phyloP scores from a whole-genome alignment of 2,113 vertebrate genomes.

The Phyllopteryx taeniolatus region DNA sequence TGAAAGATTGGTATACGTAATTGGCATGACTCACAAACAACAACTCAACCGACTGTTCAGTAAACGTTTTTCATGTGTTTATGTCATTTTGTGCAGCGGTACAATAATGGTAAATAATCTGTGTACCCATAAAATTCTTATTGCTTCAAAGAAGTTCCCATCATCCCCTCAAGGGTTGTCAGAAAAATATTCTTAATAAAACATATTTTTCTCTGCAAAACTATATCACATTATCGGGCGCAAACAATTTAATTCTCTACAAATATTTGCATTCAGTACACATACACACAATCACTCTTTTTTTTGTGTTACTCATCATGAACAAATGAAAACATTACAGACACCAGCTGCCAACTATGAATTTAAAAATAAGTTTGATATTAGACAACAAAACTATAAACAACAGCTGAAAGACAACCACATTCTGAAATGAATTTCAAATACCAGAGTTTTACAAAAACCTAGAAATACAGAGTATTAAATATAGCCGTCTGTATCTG shows the following conservation, averaged over 20 bases:
- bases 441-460: slow-evolving; percentile 51
- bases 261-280: slow-evolving; percentile 35
- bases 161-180: slow-evolving; percentile 14
- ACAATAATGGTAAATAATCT: slow-evolving; percentile 10
- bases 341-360: slow-evolving; percentile 63
- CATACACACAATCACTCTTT: slow-evolving; percentile 21
- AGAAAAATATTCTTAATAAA: slow-evolving; percentile 57
- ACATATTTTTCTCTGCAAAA: slow-evolving; percentile 32
- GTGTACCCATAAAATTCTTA: slow-evolving; percentile 43
- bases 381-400: slow-evolving; percentile 38
- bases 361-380: slow-evolving; percentile 39
- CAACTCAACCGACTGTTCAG: slow-evolving; percentile 24
- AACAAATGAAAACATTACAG: slow-evolving; percentile 25
- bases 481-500: slow-evolving; percentile 46
- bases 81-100: slow-evolving; percentile 15
- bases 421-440: slow-evolving; percentile 37
- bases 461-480: slow-evolving; percentile 59
- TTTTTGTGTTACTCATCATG: slow-evolving; percentile 10
- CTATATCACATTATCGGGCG: slow-evolving; percentile 52
- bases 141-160: slow-evolving; percentile 61
- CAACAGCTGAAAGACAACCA: slow-evolving; percentile 41
- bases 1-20: slow-evolving; percentile 32
- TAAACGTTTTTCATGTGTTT: slow-evolving; percentile 16
- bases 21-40: slow-evolving; percentile 38
- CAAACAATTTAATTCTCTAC: slow-evolving; percentile 46